Evolutionary conservation across 1,140 invertebrate genomes (phyloP), one percentile per base, ranked within the genome.

Genomic region (Diabrotica virgifera): DNA sequence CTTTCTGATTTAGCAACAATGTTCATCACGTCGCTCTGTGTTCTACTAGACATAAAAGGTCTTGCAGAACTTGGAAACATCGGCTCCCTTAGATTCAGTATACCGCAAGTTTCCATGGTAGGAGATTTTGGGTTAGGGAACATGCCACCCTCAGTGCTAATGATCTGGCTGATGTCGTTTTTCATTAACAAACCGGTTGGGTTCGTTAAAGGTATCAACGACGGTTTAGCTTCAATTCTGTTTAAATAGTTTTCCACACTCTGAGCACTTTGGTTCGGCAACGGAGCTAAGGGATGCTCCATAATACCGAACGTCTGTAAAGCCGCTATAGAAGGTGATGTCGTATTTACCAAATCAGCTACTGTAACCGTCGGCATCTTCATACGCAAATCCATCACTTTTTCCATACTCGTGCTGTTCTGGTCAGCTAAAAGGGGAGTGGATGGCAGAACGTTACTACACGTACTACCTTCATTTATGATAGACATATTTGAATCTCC

Each of bases 201-300:
- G 38, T 58, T 65, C 4, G 13, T 52, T n/a, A 36, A 5, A n/a
- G 70, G 57, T 38, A 66, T 7, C 12, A 61, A 10, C 46, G 35
- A 52, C 11, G 59, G 52, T 63, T 77, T 77, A 9, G 66, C 65
- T 69, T 77, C 76, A 12, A 79, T 74, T 38, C 83, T 82, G 46
- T 84, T 85, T 5, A 87, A 74, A 71, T 82, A 87, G 68, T 82
- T 86, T 64, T 86, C 85, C 13, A 85, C 79, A 78, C 85, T 85
- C 65, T 82, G 81, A 5, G 78, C 82, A 71, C 75, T 84, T 70
- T 86, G 81, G 0, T 83, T 76, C 0, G 84, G 83, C 5, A 87
- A 69, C 5, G 85, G 80, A 12, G 59, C 64, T 38, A 46, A 67
- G 7, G 68, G 65, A 6, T 72, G 63, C 66, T 78, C 78, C 6